Percentiles rank a stretch among this genome's conserved stretches.
Conservation (phyloP, 2,888 invertebrate species). For the Drosophila kokeensis region DNA sequence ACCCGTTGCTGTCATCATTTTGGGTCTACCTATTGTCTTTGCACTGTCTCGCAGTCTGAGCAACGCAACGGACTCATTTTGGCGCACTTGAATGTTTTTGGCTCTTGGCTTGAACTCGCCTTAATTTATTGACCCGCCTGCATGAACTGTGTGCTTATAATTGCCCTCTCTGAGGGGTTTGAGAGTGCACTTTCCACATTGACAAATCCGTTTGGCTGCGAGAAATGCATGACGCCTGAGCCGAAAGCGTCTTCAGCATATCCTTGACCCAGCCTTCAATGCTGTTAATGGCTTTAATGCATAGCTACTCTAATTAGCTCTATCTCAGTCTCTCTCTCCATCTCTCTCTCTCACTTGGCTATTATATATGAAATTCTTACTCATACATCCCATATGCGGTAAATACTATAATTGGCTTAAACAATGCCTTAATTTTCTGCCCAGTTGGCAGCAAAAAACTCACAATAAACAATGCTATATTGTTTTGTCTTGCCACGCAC, state of each 20-base stretch:
- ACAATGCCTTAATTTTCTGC: constrained; percentile 73
- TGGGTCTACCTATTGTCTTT: constrained; percentile 27
- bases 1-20: constrained; percentile 12
- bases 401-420: constrained; percentile 71
- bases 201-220: neutral
- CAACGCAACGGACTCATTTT: neutral
- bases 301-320: neutral
- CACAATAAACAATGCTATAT: constrained; percentile 58
- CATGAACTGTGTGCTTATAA: neutral
- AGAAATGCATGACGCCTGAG: constrained; percentile 2
- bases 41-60: constrained; percentile 2
- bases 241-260: constrained; percentile 1
- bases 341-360: neutral
- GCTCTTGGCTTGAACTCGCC: constrained; percentile 21
- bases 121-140: constrained; percentile 39
- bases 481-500: constrained; percentile 47
- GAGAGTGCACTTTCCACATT: neutral
- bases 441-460: constrained; percentile 39
- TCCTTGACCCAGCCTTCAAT: constrained; percentile 24
- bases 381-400: constrained; percentile 54
- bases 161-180: neutral
- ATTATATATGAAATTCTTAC: constrained; percentile 30
- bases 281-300: constrained; percentile 1
- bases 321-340: neutral
- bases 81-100: constrained; percentile 20